Conservation (phyloP, 1,140 invertebrate genomes). For the Bombus pyrosoma region DNA sequence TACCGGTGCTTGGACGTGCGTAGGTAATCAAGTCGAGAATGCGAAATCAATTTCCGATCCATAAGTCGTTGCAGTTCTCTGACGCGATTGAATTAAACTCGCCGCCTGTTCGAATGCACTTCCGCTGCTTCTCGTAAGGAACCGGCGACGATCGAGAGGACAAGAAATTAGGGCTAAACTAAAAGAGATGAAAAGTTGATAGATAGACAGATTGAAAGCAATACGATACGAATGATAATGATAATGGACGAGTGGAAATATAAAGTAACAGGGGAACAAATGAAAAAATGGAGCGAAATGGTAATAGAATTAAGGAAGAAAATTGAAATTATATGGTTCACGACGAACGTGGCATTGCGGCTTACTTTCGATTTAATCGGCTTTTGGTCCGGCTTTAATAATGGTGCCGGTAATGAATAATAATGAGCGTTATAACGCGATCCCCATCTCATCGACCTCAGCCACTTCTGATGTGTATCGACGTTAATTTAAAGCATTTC, state of each 20-base stretch:
- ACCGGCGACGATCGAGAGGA: neutral
- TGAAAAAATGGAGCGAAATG: neutral
- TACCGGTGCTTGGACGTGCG: neutral
- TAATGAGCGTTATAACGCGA: constrained; percentile 29
- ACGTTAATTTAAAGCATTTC: neutral
- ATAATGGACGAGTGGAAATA: neutral
- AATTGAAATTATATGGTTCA: neutral
- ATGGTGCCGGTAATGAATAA: constrained; percentile 20
- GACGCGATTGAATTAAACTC: constrained; percentile 32
- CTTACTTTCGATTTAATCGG: constrained; percentile 25
- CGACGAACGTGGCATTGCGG: neutral
- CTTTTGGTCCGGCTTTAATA: constrained; percentile 3
- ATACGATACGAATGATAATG: neutral
- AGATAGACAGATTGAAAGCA: neutral
- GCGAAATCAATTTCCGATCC: constrained; percentile 24
- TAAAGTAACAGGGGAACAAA: neutral
- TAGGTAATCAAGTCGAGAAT: constrained; percentile 2
- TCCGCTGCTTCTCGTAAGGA: neutral
- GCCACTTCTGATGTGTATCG: neutral
- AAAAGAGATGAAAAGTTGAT: neutral
- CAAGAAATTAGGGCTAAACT: no score
- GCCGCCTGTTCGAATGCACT: neutral
- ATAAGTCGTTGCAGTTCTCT: neutral
- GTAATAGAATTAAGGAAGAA: neutral
- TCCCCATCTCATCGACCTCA: constrained; percentile 1